A percentile compares a stretch with the other conserved stretches of the same genome.
phyloP scores from a whole-genome alignment of 2,888 invertebrate genomes.

The Pyrgus malvae region DNA sequence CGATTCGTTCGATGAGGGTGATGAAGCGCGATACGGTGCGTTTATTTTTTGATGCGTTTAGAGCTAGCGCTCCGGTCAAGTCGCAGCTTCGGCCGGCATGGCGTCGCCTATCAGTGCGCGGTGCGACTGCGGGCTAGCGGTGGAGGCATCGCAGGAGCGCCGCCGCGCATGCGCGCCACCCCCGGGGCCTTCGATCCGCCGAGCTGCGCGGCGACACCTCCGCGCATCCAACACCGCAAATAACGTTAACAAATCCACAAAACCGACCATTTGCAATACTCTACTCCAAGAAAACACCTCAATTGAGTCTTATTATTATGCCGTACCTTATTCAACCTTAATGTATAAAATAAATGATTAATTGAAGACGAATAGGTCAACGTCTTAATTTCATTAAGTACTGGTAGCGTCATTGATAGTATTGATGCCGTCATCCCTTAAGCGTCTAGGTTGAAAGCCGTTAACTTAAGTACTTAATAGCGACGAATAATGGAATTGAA shows the following conservation, averaged over 20 bases:
- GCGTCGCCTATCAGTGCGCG: conserved; percentile 68
- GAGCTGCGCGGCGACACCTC: conserved; percentile 56
- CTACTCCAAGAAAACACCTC: conserved; percentile 48
- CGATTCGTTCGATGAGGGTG: conserved; percentile 51
- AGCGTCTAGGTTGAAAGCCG: conserved; percentile 42
- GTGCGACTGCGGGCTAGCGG: conserved; percentile 69
- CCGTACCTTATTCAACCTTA: too few species aligned
- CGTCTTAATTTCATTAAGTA: conserved; percentile 35
- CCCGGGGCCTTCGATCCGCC: conserved; percentile 71
- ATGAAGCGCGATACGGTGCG: conserved; percentile 48
- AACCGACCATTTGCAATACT: conserved; percentile 56
- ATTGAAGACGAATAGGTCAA: conserved; percentile 10
- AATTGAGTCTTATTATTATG: conserved; percentile 47
- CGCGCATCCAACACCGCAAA: conserved; percentile 71
- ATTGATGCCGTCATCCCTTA: conserved; percentile 36
- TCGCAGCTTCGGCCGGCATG: conserved; percentile 72
- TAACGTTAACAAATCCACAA: conserved; percentile 63
- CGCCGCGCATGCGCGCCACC: conserved; percentile 58
- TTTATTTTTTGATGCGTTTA: conserved; percentile 58
- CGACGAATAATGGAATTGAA: conserved; percentile 39
- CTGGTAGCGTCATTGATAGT: conserved; percentile 32
- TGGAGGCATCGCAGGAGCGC: conserved; percentile 54
- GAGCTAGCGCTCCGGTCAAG: conserved; percentile 71
- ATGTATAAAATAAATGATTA: conserved; percentile 12
- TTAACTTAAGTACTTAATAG: conserved; percentile 41